phyloP scores from a whole-genome alignment of 2,797 vertebrate species.

The Falco novaeseelandiae region DNA sequence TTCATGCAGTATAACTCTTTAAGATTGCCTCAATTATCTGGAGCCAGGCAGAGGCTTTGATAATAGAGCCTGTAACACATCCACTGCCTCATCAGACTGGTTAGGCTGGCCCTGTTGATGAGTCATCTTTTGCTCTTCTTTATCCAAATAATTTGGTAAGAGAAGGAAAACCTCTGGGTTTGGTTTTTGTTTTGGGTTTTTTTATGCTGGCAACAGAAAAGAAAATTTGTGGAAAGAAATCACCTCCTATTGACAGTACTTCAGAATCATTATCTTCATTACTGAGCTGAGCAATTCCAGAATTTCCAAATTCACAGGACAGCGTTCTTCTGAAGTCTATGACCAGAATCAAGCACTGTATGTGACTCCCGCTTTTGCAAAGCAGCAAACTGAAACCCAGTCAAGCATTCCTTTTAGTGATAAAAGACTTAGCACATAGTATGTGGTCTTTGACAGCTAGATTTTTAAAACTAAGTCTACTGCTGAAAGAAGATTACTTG shows the following conservation, averaged over 20 bases:
- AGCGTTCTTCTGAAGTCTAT: neutral
- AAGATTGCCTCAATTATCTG: neutral
- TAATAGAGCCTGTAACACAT: neutral
- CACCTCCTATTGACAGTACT: neutral
- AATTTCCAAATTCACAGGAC: neutral
- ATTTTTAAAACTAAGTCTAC: neutral
- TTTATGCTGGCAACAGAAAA: neutral
- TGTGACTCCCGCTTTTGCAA: neutral
- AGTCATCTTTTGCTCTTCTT: conserved; percentile 23
- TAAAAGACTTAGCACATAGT: neutral
- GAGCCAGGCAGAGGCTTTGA: neutral
- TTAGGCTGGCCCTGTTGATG: conserved; percentile 11
- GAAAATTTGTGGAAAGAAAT: neutral
- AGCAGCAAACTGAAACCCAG: neutral
- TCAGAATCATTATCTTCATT: neutral
- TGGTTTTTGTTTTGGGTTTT: neutral
- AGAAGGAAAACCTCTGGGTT: neutral
- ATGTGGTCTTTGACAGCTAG: neutral
- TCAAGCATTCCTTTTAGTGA: neutral
- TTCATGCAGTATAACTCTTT: neutral
- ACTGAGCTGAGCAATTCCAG: neutral
- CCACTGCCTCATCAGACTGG: conserved; percentile 17
- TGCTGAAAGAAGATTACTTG: conserved; percentile 8
- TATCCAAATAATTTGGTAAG: neutral
- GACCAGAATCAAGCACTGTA: neutral